Percentiles rank a stretch among this genome's conserved stretches.
These are phyloP conservation scores for Coptodon rendalli DNA, from an alignment of 2,113 vertebrate species.

Conservation along the genomic window DNA sequence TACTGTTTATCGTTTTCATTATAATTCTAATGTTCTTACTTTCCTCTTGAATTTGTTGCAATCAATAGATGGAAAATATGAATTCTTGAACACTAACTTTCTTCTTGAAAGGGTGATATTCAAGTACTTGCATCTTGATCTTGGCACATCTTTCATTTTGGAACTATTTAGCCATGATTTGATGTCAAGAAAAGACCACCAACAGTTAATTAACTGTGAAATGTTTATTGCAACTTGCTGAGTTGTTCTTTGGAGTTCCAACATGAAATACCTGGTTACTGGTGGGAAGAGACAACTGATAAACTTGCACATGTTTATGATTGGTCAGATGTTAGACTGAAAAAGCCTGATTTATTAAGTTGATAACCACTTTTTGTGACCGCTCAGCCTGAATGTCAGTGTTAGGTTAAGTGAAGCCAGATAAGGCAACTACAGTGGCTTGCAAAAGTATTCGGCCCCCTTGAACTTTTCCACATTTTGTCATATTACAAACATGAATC, in stretches of 20 bases:
- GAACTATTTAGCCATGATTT: rapidly evolving
- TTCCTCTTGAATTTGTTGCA: not conserved
- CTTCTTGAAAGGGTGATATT: not conserved
- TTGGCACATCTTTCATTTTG: not conserved
- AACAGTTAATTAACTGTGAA: not conserved
- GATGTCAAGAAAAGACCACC: rapidly evolving
- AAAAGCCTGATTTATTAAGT: not conserved
- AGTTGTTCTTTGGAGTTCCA: not conserved
- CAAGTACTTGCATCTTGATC: not conserved
- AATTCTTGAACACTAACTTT: rapidly evolving
- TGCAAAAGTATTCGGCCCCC: too few species aligned
- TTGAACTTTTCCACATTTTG: too few species aligned
- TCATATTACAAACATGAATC: too few species aligned
- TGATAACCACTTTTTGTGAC: not conserved
- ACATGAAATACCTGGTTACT: too few species aligned
- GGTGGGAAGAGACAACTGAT: too few species aligned
- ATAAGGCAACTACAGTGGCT: too few species aligned
- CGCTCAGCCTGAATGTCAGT: not conserved
- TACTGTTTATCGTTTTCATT: rapidly evolving
- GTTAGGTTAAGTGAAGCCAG: not conserved
- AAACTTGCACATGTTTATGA: not conserved
- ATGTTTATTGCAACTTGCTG: not conserved
- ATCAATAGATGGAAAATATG: not conserved
- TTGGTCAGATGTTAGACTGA: not conserved
- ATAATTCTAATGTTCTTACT: not conserved